Percentiles rank a stretch among this genome's conserved stretches.
These are phyloP conservation scores for Mechanitis mazaeus DNA, from an alignment of 2,888 invertebrate species.

Conservation along the genomic window DNA sequence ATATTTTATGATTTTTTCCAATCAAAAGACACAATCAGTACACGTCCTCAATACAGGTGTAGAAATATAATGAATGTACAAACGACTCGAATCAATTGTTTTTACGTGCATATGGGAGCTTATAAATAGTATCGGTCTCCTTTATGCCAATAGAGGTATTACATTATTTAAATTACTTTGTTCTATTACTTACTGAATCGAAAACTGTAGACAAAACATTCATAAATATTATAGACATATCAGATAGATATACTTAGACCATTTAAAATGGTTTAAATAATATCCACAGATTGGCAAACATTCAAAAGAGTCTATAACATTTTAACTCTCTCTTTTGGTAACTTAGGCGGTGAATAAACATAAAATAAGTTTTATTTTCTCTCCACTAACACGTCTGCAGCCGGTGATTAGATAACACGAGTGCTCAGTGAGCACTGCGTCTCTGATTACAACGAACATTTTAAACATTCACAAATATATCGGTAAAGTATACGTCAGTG, in stretches of 20 bases:
- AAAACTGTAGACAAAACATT: constrained; percentile 15
- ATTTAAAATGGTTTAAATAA: neutral
- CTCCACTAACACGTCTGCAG: constrained; percentile 7
- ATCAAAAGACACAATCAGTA: neutral
- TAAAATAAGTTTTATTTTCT: constrained; percentile 1
- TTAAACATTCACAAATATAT: too few relatives aligned
- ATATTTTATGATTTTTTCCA: neutral
- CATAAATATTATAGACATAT: constrained; percentile 3
- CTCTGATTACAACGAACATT: too few relatives aligned
- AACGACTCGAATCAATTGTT: neutral
- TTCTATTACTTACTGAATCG: constrained; percentile 15
- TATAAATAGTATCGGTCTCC: constrained; percentile 8
- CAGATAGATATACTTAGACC: too few relatives aligned
- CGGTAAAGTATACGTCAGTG: too few relatives aligned
- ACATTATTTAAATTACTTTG: constrained; percentile 2
- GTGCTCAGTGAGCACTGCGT: neutral
- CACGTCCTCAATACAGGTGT: neutral
- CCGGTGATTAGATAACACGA: constrained; percentile 4
- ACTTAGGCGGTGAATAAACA: too few relatives aligned
- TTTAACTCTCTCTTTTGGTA: too few relatives aligned
- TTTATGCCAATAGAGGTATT: neutral
- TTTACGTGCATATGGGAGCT: constrained; percentile 7
- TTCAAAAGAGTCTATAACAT: too few relatives aligned
- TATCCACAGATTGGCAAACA: too few relatives aligned
- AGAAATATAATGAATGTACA: neutral